Base-by-base conservation (phyloP, 2,113 vertebrate genomes). In the Thunnus maccoyii region DNA sequence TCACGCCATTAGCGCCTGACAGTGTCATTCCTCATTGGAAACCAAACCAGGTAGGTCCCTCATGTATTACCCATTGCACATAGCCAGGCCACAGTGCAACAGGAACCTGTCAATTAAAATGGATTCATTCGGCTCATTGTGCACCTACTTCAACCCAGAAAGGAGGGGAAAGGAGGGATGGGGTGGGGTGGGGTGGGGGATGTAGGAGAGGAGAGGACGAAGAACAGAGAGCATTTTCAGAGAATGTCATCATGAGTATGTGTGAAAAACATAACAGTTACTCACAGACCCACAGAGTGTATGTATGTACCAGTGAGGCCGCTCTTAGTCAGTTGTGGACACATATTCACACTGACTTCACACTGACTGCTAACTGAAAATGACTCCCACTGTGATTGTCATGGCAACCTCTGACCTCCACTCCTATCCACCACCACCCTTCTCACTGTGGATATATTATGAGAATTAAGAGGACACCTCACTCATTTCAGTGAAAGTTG, bases 31-130 rank as follows among this genome's bases (percentile, higher is more conserved):
- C 83, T 92, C 85, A 86, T 90, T 91, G 70, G 47, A 84, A 90
- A 85, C 73, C 82, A 76, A 76, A 79, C 60, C 77, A 87, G 76
- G 85, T 79, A 61, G n/a, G 58, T 75, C 14, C 47, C 54, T 89
- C 80, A 91, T 90, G 83, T 48, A 90, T 88, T 89, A 89, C 74
- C 17, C 86, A 84, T 72, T 25, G 65, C 68, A 82, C 83, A 86
- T 15, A 82, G 65, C 30, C 78, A 80, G 86, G 80, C 65, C 85
- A 82, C 79, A 84, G 78, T 76, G 84, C 80, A 89, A 78, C 80
- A 85, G 80, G 76, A 86, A 87, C 32, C 74, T 85, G 92, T 78
- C 88, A 92, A 83, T 92, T 92, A 92, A 87, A 90, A 84, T 80
- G 55, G 76, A 91, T 89, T 84, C 8, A 85, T 88, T 87, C 67